Conservation (phyloP, 2,888 invertebrate species). For the Spodoptera picta region DNA sequence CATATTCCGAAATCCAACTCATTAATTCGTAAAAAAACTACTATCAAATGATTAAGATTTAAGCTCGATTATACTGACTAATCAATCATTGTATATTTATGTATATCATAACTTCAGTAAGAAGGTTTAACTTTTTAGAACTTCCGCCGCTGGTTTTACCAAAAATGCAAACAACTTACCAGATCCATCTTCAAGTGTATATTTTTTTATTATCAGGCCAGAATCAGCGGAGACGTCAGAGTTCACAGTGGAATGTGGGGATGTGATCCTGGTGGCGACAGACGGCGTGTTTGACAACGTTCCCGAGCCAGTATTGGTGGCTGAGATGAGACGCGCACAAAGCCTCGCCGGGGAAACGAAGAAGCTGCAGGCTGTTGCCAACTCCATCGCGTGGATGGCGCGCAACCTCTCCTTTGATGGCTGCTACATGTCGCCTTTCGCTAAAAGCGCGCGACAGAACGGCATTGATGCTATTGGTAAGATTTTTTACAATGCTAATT, state of each 20-base stretch:
- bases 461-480: slow-evolving; percentile 97
- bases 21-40: too few species aligned
- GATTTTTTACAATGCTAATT: slow-evolving; percentile 1
- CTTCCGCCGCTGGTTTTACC: too few species aligned
- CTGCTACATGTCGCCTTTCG: slow-evolving; percentile 98
- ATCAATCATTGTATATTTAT: too few species aligned
- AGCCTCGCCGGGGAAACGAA: slow-evolving; percentile 88
- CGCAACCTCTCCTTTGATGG: slow-evolving; percentile 97
- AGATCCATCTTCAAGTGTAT: too few species aligned
- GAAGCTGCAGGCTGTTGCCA: slow-evolving; percentile 96
- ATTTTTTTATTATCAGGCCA: slow-evolving; percentile 88
- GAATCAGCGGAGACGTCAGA: slow-evolving; percentile 96
- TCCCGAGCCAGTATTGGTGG: slow-evolving; percentile 96
- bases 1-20: too few species aligned
- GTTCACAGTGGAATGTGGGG: slow-evolving; percentile 96
- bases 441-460: slow-evolving; percentile 96
- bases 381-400: slow-evolving; percentile 98
- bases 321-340: slow-evolving; percentile 92
- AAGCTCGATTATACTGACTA: too few species aligned
- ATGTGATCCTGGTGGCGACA: slow-evolving; percentile 98
- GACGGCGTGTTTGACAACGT: slow-evolving; percentile 99
- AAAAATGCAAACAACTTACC: too few species aligned
- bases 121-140: too few species aligned
- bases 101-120: too few species aligned
- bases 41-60: too few species aligned